Evolutionary conservation across 2,888 invertebrate genomes (phyloP), one percentile per base, ranked within the genome.

Genomic region (Zaprionus obscuricornis): DNA sequence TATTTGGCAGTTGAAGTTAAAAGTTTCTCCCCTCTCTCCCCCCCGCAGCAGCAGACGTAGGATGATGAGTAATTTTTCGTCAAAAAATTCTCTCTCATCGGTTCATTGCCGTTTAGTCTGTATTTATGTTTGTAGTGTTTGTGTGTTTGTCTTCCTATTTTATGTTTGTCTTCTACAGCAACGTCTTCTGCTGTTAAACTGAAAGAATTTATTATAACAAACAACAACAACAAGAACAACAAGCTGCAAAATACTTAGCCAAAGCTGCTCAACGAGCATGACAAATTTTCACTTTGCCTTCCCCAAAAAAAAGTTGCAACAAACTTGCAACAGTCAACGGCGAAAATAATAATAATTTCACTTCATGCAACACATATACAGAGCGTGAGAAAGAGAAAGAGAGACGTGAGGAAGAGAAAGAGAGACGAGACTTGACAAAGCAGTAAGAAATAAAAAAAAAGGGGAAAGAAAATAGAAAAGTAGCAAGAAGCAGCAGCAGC

Each of bases 1-100:
- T 85, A 84, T 81, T 83, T 85, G 78, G 56, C 71, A 85, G 85
- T 67, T 46, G 72, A n/a, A 82, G 85, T 82, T 85, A 82, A 78
- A 82, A 78, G 78, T 78, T 77, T 54, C 8, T 51, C 59, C 68
- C n/a, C n/a, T n/a, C n/a, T n/a, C n/a, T n/a, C n/a, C n/a, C n/a
- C n/a, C n/a, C n/a, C n/a, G n/a, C n/a, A n/a, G n/a, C n/a, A n/a
- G n/a, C n/a, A 78, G 83, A 78, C 83, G 40, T n/a, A 33, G 16
- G 54, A 49, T 24, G 33, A 36, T 2, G 29, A 3, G 2, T 22
- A 50, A 62, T 31, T 52, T 43, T 59, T 71, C 52, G 51, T 31
- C 52, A 40, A 16, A 47, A 42, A 17, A 10, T 17, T 11, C 7
- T 11, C 33, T 27, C 51, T 40, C 31, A 27, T 36, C 37, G 8